A percentile compares a stretch with the other conserved stretches of the same genome.
phyloP scores from a whole-genome alignment of 2,797 vertebrate genomes.

The Hephaestus fuliginosus region DNA sequence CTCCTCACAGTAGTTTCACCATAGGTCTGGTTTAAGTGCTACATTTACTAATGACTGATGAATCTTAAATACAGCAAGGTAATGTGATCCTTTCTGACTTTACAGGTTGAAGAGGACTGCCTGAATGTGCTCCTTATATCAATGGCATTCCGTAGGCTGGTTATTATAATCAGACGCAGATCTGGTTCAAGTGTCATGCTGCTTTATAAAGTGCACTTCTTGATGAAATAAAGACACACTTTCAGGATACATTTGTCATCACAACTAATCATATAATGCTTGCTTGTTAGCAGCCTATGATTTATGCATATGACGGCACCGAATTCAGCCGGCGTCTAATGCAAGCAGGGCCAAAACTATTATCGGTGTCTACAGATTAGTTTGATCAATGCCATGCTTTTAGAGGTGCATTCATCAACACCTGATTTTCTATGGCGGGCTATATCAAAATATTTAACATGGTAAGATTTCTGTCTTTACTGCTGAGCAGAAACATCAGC shows the following conservation, averaged over 20 bases:
- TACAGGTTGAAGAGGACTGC: neutral
- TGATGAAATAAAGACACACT: constrained; percentile 30
- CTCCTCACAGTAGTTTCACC: neutral
- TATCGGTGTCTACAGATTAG: neutral
- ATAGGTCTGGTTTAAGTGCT: neutral
- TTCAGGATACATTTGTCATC: constrained; percentile 8
- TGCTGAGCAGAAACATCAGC: neutral
- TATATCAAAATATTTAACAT: constrained; percentile 4
- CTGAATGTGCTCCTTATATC: neutral
- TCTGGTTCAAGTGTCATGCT: constrained; percentile 35
- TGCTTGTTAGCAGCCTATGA: constrained; percentile 32
- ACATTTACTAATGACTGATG: neutral
- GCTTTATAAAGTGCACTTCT: constrained; percentile 34
- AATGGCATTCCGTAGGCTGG: constrained; percentile 21
- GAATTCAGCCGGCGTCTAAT: neutral
- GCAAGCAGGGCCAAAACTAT: neutral
- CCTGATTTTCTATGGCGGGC: neutral
- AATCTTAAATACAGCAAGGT: neutral
- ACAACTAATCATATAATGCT: constrained; percentile 15
- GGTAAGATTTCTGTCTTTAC: neutral
- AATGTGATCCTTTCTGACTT: neutral
- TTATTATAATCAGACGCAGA: constrained; percentile 41
- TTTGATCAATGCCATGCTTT: constrained; percentile 6
- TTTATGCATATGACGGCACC: constrained; percentile 13
- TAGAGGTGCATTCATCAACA: neutral